These are phyloP conservation scores for Pteropus alecto DNA, from an alignment of 2,113 vertebrate species.

Conservation along the genomic window DNA sequence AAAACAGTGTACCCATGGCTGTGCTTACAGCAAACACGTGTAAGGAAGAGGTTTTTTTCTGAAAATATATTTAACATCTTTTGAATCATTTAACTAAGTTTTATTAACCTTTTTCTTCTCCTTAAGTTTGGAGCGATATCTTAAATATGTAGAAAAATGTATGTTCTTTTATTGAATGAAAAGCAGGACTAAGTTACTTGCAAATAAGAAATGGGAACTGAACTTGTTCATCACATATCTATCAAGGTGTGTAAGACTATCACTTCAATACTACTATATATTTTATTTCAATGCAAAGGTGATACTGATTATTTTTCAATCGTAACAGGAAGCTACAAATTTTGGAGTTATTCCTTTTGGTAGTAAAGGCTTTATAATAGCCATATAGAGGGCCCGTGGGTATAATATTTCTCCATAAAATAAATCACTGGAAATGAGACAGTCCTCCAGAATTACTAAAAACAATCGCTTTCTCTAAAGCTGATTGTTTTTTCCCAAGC, in stretches of 20 bases:
- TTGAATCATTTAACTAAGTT: slow-evolving; percentile 17
- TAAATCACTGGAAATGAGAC: slow-evolving; percentile 4
- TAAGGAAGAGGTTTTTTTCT: background rate
- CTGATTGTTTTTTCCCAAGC: background rate
- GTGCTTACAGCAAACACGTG: background rate
- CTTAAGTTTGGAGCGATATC: background rate
- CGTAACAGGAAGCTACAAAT: background rate
- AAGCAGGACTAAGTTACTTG: slow-evolving; percentile 25
- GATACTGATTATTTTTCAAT: background rate
- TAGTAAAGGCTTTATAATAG: background rate
- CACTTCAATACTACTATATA: background rate
- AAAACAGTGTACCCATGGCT: background rate
- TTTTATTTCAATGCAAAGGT: slow-evolving; percentile 43
- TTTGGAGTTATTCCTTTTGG: slow-evolving; percentile 15
- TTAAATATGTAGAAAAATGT: background rate
- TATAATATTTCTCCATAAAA: slow-evolving; percentile 31
- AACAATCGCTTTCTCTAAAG: background rate
- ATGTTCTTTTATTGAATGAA: slow-evolving; percentile 22
- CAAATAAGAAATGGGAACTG: slow-evolving; percentile 18
- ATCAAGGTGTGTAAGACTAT: background rate
- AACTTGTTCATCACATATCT: background rate
- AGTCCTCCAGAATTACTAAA: background rate
- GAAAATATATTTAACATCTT: background rate
- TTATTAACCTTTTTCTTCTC: slow-evolving; percentile 6
- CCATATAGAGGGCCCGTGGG: background rate